Evolutionary conservation across 2,113 vertebrate species (phyloP).

Genomic region (Vulpes ferrilata): DNA sequence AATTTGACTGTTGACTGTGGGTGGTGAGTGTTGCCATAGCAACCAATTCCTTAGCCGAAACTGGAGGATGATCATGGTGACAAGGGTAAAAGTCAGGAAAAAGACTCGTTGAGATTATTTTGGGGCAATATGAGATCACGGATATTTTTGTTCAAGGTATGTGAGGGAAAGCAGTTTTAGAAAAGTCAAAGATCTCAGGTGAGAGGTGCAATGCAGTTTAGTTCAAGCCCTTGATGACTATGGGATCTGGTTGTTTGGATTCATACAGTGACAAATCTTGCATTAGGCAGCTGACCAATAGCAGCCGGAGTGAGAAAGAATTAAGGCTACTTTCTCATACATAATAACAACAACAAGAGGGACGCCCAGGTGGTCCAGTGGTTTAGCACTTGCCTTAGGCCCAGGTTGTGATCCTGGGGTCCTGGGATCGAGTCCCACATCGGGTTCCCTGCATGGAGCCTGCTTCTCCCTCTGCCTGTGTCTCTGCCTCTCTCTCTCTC

Average conservation of each 20-base stretch:
- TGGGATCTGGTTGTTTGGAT: not conserved
- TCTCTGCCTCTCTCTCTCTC: too few species aligned
- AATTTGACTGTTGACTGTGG: slow-evolving; percentile 79
- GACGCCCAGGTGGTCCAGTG: too few species aligned
- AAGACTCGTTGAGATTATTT: slow-evolving; percentile 66
- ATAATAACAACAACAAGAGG: not conserved
- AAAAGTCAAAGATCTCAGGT: not conserved
- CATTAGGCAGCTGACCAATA: not conserved
- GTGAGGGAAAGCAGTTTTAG: not conserved
- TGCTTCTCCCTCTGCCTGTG: too few species aligned
- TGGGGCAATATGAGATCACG: slow-evolving; percentile 35
- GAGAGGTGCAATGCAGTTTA: not conserved
- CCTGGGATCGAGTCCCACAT: too few species aligned
- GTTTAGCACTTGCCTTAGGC: too few species aligned
- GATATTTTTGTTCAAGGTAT: slow-evolving; percentile 56
- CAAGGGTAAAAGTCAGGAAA: slow-evolving; percentile 72
- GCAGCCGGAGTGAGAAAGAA: not conserved
- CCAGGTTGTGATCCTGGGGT: too few species aligned
- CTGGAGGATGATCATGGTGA: slow-evolving; percentile 65
- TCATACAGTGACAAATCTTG: not conserved
- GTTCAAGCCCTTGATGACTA: slow-evolving; percentile 1
- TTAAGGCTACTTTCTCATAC: not conserved
- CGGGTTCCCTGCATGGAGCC: too few species aligned
- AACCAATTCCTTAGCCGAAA: slow-evolving; percentile 77
- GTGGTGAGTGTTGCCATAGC: slow-evolving; percentile 74